Evolutionary conservation across 2,888 invertebrate genomes (phyloP), one percentile per base, ranked within the genome.

Genomic region (Dryadula phaetusa): DNA sequence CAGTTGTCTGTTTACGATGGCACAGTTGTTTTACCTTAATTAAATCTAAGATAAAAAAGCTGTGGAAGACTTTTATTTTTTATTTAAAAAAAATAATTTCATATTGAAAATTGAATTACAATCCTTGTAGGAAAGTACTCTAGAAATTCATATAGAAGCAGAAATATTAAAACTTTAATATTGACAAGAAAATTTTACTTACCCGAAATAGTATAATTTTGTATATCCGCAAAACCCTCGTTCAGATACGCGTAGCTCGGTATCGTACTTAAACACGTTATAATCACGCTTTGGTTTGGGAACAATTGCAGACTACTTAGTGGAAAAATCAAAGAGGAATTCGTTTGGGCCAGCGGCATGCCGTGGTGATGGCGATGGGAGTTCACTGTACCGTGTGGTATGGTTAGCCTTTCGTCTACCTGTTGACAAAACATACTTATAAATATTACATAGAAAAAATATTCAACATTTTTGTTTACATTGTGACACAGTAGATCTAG

Each of bases 221-320:
- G 95, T 53, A 95, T 92, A 83, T 97, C 96, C 54, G 96, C 96
- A 76, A 95, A 97, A 52, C 95, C 94, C 74, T 95, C 95, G 37
- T 93, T 94, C 58, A 94, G 87, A 63, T 93, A 95, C 1, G 95
- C 94, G 75, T 95, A 95, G 76, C 95, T 95, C 0, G 97, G 97
- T 79, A 97, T 97, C 64, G 97, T 96, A 75, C 96, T 94, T 73
- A 96, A 89, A 80, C 97, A 97, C 72, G 95, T 96, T 77, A 97
- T 94, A 76, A 95, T 94, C 73, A 96, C 93, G 47, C 94, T 94
- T 65, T 96, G 95, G 82, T 96, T 95, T 60, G 94, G 95, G 58
- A 94, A 94, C 69, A 95, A 93, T 82, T 96, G 95, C 70, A 96
- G 91, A 73, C 94, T 95, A 2, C 95, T 94, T 72, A 97, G 94